Evolutionary conservation across 2,113 vertebrate genomes (phyloP), one percentile per base, ranked within the genome.

Genomic region (Phoxinus phoxinus): DNA sequence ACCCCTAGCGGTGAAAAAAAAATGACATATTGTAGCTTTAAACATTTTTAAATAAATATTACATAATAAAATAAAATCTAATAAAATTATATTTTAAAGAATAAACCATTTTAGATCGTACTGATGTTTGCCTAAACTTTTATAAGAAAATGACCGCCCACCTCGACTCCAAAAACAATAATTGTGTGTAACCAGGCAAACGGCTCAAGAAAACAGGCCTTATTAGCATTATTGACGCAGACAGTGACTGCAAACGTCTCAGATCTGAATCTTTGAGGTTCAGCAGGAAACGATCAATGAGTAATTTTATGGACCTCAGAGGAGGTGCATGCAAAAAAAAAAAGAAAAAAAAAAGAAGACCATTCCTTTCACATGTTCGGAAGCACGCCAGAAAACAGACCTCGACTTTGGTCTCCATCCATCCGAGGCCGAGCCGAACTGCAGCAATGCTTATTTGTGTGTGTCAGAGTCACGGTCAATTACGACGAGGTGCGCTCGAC

Each of bases 151-250:
- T 48, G 48, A 17, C 48, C 48, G 21, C 15, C 46, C 75, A 58
- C 19, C 75, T 56, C 0, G 2, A 78, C 21, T 51, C 32, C 51
- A 25, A 41, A 79, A 11, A 37, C 10, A 27, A 81, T 63, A 4
- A 23, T 67, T 27, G 6, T 2, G n/a, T 12, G 17, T 13, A 65
- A 48, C 41, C 41, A 67, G n/a, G 25, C 25, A 41, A 32, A 32
- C 13, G 11, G 58, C 7, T 63, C 37, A 32, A 53, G 46, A 58
- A 61, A 83, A 32, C 37, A 15, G 30, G 46, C 73, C 77, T 72
- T 21, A 84, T 86, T 88, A 81, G 81, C 81, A 88, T 88, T 88
- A 86, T 81, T 88, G 84, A 88, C 74, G 83, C 32, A 37, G 35
- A 71, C 37, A 61, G 58, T 27, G 37, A 48, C 59, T 23, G 59